A percentile compares a stretch with the other conserved stretches of the same genome.
Conservation (phyloP, 2,888 invertebrate species). For the Drosophila niveifrons region DNA sequence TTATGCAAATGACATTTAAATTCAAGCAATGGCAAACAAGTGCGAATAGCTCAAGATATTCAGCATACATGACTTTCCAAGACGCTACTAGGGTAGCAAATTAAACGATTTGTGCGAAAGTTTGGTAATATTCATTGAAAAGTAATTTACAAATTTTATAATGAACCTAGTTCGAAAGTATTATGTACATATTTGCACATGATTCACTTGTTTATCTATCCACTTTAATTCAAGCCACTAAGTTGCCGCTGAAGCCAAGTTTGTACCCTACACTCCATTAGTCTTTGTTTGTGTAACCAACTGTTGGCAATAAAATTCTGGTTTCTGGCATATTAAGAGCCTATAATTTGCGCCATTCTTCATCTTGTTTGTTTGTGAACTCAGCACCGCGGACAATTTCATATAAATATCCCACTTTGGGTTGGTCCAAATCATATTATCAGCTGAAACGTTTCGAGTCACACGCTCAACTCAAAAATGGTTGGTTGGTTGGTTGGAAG, state of each 20-base stretch:
- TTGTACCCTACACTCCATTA: slow-evolving; percentile 51
- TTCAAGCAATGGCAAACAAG: slow-evolving; percentile 60
- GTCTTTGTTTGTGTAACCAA: slow-evolving; percentile 58
- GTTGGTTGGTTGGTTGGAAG: slow-evolving; percentile 61
- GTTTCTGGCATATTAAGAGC: slow-evolving; percentile 78
- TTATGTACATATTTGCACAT: too few relatives aligned
- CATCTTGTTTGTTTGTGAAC: slow-evolving; percentile 22
- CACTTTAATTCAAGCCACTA: neutral
- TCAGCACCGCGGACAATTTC: slow-evolving; percentile 23
- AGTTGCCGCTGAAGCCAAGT: neutral
- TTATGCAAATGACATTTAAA: slow-evolving; percentile 78
- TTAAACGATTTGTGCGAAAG: neutral
- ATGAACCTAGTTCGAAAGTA: too few relatives aligned
- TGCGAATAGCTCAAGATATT: slow-evolving; percentile 16
- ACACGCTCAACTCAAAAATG: slow-evolving; percentile 60
- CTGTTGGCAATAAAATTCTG: slow-evolving; percentile 70
- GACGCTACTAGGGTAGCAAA: slow-evolving; percentile 11
- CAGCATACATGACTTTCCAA: slow-evolving; percentile 16
- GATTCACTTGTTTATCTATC: neutral
- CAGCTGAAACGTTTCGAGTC: slow-evolving; percentile 58
- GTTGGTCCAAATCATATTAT: slow-evolving; percentile 53
- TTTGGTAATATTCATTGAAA: neutral
- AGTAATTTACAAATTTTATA: neutral
- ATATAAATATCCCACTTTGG: slow-evolving; percentile 64
- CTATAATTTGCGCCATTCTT: slow-evolving; percentile 69